Conservation (phyloP, 2,888 invertebrate species). For the Thymelicus acteon region DNA sequence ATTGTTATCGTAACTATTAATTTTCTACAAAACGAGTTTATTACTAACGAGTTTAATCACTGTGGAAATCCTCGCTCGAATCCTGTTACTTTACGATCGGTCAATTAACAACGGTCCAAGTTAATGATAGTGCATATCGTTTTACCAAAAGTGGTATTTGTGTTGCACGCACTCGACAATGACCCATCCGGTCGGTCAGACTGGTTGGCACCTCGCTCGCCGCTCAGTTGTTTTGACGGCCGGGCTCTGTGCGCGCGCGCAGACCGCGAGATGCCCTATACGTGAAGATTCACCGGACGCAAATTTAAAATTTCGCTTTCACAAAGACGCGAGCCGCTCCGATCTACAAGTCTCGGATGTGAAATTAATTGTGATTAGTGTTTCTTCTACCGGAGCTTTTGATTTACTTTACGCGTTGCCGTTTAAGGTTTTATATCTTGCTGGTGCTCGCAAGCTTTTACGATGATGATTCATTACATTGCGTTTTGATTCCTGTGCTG, state of each 20-base stretch:
- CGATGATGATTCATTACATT: constrained; percentile 44
- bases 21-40: constrained; percentile 6
- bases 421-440: constrained; percentile 30
- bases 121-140: constrained; percentile 39
- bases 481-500: constrained; percentile 47
- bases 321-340: constrained; percentile 43
- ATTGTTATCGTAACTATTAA: background rate
- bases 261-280: constrained; percentile 15
- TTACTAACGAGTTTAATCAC: constrained; percentile 18
- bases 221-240: constrained; percentile 79
- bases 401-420: constrained; percentile 2
- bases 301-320: constrained; percentile 44
- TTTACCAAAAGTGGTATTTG: constrained; percentile 40
- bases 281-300: constrained; percentile 13
- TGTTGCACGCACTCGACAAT: constrained; percentile 51
- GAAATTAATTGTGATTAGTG: constrained; percentile 8
- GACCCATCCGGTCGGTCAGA: constrained; percentile 70
- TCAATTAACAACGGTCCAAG: constrained; percentile 27
- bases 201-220: constrained; percentile 58
- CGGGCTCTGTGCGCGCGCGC: constrained; percentile 67
- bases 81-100: constrained; percentile 30
- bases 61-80: constrained; percentile 34
- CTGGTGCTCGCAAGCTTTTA: constrained; percentile 30
- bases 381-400: background rate
- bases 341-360: constrained; percentile 7